These are phyloP conservation scores for Petrocephalus microphthalmus DNA, from an alignment of 2,113 vertebrate species.

Conservation along the genomic window DNA sequence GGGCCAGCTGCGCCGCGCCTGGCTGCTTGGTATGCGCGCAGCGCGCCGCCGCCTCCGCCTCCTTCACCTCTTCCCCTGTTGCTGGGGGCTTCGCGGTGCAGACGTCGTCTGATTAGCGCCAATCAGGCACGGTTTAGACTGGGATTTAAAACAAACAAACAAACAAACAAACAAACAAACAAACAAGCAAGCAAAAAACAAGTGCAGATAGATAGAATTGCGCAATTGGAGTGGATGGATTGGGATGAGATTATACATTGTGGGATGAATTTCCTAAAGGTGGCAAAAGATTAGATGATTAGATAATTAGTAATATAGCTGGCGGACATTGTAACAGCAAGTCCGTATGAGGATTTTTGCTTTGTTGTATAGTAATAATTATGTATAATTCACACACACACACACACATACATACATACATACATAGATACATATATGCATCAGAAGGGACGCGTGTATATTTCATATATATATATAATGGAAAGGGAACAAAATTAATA, in stretches of 20 bases:
- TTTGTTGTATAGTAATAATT: not conserved
- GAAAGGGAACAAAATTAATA: not conserved
- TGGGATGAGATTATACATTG: constrained; percentile 48
- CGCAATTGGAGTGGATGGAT: constrained; percentile 36
- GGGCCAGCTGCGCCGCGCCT: constrained; percentile 81
- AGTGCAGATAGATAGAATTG: constrained; percentile 51
- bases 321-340: not conserved
- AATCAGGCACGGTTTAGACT: constrained; percentile 63
- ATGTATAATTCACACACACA: not conserved
- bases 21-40: constrained; percentile 87
- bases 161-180: constrained; percentile 27
- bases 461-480: not conserved
- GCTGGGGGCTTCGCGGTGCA: constrained; percentile 68
- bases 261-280: constrained; percentile 31
- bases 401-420: not conserved
- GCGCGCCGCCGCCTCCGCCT: constrained; percentile 50
- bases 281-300: not conserved
- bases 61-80: constrained; percentile 65
- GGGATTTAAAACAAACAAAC: constrained; percentile 52
- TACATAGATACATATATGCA: not conserved
- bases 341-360: not conserved
- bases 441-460: too few species aligned
- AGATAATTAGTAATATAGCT: not conserved
- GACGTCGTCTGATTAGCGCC: constrained; percentile 74
- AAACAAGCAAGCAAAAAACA: not conserved